These are phyloP conservation scores for Cetoscarus ocellatus DNA, from an alignment of 2,797 vertebrate species.

Conservation along the genomic window DNA sequence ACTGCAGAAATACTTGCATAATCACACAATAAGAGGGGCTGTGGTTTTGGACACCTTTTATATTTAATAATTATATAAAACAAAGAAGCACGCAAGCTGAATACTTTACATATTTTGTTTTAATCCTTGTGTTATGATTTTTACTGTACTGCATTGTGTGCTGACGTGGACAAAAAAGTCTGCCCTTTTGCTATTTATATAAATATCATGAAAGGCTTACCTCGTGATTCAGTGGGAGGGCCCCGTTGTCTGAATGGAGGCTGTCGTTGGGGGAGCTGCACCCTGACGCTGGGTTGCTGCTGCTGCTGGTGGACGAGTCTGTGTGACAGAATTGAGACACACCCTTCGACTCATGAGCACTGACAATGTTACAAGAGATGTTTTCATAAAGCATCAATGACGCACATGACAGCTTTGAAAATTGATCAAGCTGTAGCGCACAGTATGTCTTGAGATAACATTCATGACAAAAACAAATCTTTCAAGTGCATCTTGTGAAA, in stretches of 20 bases:
- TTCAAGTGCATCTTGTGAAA: not conserved
- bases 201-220: conserved; percentile 62
- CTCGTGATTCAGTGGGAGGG: conserved; percentile 83
- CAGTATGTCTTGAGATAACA: conserved; percentile 1
- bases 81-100: too few species aligned
- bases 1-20: too few species aligned
- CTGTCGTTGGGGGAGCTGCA: conserved; percentile 91
- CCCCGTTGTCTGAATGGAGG: conserved; percentile 82
- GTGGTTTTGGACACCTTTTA: too few species aligned
- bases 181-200: too few species aligned
- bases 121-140: too few species aligned
- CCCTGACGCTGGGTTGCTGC: conserved; percentile 88
- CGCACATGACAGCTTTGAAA: not conserved
- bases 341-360: conserved; percentile 1
- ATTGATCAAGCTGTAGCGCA: not conserved
- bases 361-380: not conserved
- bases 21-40: too few species aligned
- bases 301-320: conserved; percentile 92
- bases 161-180: too few species aligned
- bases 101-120: too few species aligned
- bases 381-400: not conserved
- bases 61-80: too few species aligned
- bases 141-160: too few species aligned
- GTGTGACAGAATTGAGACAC: conserved; percentile 18
- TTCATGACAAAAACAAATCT: not conserved